Conservation (phyloP, 1,140 invertebrate species). For the Drosophila obscura region DNA sequence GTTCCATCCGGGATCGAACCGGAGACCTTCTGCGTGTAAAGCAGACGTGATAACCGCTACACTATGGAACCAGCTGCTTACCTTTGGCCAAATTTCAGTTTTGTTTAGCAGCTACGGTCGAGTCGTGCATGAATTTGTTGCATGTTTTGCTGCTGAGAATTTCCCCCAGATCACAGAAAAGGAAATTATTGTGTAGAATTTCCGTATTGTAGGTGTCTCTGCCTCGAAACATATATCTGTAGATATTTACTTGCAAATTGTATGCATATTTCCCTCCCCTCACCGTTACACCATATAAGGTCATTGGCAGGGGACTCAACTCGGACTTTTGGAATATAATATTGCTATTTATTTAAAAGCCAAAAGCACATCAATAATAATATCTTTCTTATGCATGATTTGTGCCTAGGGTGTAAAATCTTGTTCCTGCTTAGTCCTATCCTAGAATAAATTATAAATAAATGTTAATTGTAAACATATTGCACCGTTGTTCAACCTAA, state of each 20-base stretch:
- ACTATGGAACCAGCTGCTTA: conserved; percentile 83
- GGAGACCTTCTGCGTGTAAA: conserved; percentile 88
- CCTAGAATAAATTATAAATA: conserved; percentile 52
- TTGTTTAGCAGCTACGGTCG: conserved; percentile 13
- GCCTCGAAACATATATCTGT: not conserved
- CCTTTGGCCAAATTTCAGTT: conserved; percentile 48
- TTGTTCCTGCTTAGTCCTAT: conserved; percentile 45
- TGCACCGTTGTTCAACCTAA: conserved; percentile 74
- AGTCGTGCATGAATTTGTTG: not conserved
- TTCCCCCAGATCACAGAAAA: not conserved
- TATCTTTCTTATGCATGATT: conserved; percentile 36
- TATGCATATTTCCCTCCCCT: no score
- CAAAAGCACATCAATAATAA: conserved; percentile 54
- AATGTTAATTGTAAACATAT: conserved; percentile 59
- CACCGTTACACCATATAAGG: no score
- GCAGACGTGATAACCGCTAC: conserved; percentile 88
- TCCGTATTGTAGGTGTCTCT: not conserved
- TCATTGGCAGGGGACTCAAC: no score
- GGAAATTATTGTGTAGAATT: not conserved
- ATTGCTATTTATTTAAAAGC: conserved; percentile 71
- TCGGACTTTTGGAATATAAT: conserved; percentile 15
- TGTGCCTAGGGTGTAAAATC: conserved; percentile 54
- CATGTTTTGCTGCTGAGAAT: conserved; percentile 21
- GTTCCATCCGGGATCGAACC: conserved; percentile 88
- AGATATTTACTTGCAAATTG: no score